phyloP scores from a whole-genome alignment of 2,888 invertebrate genomes.

The Himalopsyche japonica region DNA sequence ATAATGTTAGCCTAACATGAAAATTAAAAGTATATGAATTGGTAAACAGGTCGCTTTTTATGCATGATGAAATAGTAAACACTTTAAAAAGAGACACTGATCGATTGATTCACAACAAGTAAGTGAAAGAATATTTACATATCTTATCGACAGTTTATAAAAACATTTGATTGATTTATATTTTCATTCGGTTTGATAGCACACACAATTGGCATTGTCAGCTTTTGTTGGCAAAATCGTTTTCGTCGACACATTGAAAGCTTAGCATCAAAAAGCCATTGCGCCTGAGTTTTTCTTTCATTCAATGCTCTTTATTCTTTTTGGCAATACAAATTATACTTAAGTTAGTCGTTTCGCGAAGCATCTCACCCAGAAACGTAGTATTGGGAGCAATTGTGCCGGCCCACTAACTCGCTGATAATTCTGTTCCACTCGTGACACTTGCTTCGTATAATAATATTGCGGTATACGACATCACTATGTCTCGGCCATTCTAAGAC shows the following conservation, averaged over 20 bases:
- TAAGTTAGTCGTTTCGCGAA: neutral
- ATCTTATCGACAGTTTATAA: too few relatives aligned
- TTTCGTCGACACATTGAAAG: neutral
- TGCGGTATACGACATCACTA: neutral
- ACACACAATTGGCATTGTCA: neutral
- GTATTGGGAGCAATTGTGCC: neutral
- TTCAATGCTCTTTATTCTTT: neutral
- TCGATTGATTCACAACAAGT: too few relatives aligned
- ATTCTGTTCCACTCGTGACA: conserved; percentile 21
- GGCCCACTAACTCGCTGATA: conserved; percentile 12
- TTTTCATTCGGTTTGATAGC: neutral
- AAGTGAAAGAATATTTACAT: too few relatives aligned
- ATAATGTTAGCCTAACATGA: too few relatives aligned
- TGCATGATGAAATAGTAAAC: too few relatives aligned
- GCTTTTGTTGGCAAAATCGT: neutral
- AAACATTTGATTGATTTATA: neutral
- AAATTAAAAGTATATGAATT: too few relatives aligned
- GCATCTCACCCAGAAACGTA: conserved; percentile 16
- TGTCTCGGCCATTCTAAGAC: neutral
- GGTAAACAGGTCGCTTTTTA: too few relatives aligned
- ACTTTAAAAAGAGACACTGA: too few relatives aligned
- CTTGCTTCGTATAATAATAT: conserved; percentile 24
- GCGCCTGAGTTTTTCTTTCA: neutral
- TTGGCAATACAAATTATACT: conserved; percentile 12
- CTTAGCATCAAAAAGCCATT: neutral